phyloP scores from a whole-genome alignment of 2,797 vertebrate genomes.

The Typhlichthys subterraneus region DNA sequence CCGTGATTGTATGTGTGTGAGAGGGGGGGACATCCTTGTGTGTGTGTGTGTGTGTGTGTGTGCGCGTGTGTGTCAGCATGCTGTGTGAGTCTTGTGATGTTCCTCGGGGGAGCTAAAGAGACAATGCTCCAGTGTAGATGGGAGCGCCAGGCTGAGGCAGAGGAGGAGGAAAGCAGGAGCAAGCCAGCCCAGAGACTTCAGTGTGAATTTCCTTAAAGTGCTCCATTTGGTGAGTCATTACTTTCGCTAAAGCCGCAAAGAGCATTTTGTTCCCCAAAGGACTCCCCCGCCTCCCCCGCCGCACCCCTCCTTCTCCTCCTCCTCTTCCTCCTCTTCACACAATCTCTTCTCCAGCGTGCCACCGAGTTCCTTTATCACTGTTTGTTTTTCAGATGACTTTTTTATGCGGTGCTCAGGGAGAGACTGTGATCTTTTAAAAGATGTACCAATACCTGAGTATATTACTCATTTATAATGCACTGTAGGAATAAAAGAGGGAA shows the following conservation, averaged over 20 bases:
- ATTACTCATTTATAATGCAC: constrained; percentile 39
- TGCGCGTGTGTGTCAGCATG: constrained; percentile 22
- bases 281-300: constrained; percentile 31
- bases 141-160: constrained; percentile 43
- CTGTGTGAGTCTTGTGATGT: constrained; percentile 52
- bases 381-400: constrained; percentile 45
- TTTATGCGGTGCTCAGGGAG: constrained; percentile 20
- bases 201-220: constrained; percentile 79
- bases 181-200: constrained; percentile 69
- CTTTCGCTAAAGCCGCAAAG: constrained; percentile 78
- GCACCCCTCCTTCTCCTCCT: constrained; percentile 34
- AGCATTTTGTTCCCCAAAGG: constrained; percentile 74
- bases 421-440: constrained; percentile 27
- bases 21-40: no score
- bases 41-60: not conserved
- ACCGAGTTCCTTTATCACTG: constrained; percentile 42
- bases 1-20: constrained; percentile 3
- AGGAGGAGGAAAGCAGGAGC: constrained; percentile 51
- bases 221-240: constrained; percentile 82
- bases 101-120: constrained; percentile 60
- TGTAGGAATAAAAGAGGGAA: not conserved
- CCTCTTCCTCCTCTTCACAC: constrained; percentile 16
- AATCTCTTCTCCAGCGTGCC: constrained; percentile 28
- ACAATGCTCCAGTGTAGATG: constrained; percentile 60
- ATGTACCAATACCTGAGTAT: constrained; percentile 32